Conservation (phyloP, 2,113 vertebrate genomes). For the Aleadryas rufinucha region DNA sequence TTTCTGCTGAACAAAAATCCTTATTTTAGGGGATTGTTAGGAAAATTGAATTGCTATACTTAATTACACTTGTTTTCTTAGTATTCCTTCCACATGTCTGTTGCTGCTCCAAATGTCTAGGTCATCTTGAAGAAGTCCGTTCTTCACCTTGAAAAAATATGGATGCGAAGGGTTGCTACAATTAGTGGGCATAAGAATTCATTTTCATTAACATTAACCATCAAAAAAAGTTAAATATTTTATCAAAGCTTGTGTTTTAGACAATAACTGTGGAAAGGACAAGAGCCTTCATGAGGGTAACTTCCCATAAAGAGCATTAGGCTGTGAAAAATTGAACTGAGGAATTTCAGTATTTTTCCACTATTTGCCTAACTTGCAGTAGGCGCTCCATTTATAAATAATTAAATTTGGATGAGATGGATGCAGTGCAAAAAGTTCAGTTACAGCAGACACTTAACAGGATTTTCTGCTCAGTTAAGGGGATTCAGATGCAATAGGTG, state of each 20-base stretch:
- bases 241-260: neutral
- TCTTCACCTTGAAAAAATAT: neutral
- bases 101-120: neutral
- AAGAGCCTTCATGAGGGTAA: neutral
- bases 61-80: neutral
- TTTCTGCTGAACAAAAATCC: neutral
- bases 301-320: neutral
- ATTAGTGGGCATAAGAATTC: neutral
- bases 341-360: neutral
- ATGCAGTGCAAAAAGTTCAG: neutral
- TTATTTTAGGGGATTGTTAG: neutral
- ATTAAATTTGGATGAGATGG: neutral
- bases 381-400: neutral
- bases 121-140: neutral
- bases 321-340: neutral
- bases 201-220: neutral
- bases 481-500: neutral
- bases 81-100: neutral
- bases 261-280: neutral
- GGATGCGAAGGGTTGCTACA: neutral
- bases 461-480: conserved; percentile 9
- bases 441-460: neutral
- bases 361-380: neutral
- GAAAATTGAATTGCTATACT: neutral
- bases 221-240: neutral